Base-by-base conservation (phyloP, 2,797 vertebrate genomes). In the Crax fasciolata region DNA sequence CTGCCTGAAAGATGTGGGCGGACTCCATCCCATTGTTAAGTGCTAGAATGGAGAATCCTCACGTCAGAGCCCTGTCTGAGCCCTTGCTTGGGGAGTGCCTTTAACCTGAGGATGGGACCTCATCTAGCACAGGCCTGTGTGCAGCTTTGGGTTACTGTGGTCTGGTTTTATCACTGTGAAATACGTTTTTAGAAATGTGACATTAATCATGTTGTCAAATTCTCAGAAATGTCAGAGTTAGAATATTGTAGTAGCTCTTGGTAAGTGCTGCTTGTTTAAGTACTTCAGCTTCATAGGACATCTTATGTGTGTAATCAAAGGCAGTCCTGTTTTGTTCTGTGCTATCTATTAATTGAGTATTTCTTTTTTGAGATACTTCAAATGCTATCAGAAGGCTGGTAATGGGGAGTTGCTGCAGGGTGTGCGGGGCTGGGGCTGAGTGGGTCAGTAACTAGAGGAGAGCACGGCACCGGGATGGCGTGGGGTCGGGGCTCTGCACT, bases 171-270 rank as follows among this genome's bases (percentile, higher is more conserved):
- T 73, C 79, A 79, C 58, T 94, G 51, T 83, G 89, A 87, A 96
- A 87, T 41, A 82, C 25, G 28, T 38, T 30, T 55, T 96, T 93
- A 83, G 58, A 95, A 94, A 91, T 91, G 94, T 72, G 90, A 79
- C 44, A 44, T n/a, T 74, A 81, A 96, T 95, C 97, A 80, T 93
- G 93, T 72, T 91, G 90, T 94, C 94, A 96, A 28, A 87, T 35
- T 35, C 35, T 35, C 35, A 35, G 35, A 35, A 90, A 75, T 93
- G 67, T 39, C 35, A 30, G 65, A 89, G 52, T 78, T 88, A 77
- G 52, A 59, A 18, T 85, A 77, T 90, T 79, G 52, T 25, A 78
- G 21, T 83, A 83, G 76, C 49, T 95, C 76, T 62, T 63, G 8
- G 5, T 75, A 86, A 83, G 13, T 41, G 57, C 65, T 87, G 20